Conservation (phyloP, 2,797 vertebrate genomes). For the Fratercula arctica region DNA sequence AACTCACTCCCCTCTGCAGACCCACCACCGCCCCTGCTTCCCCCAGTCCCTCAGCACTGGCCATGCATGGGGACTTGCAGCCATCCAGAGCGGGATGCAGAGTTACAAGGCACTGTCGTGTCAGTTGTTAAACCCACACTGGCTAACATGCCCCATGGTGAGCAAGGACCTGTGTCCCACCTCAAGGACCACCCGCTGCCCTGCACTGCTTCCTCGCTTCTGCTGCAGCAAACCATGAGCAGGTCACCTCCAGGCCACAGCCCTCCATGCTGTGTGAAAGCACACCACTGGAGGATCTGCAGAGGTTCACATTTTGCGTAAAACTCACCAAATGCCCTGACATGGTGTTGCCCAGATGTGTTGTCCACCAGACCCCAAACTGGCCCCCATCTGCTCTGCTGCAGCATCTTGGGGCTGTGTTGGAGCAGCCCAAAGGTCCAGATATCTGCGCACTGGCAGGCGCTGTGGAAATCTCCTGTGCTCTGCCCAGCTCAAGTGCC, state of each 20-base stretch:
- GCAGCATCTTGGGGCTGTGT: accelerated
- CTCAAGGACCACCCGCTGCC: accelerated
- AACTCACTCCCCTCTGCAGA: background rate
- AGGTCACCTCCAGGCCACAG: background rate
- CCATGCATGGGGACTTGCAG: background rate
- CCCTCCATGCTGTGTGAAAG: background rate
- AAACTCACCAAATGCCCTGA: background rate
- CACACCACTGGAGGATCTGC: background rate
- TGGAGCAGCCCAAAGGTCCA: background rate
- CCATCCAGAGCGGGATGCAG: background rate
- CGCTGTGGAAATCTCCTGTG: background rate
- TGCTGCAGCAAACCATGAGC: background rate
- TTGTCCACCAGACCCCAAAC: background rate
- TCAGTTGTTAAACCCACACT: accelerated
- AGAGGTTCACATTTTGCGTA: background rate
- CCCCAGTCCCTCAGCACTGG: background rate
- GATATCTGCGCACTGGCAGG: background rate
- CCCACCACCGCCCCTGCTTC: background rate
- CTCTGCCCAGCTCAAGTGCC: background rate
- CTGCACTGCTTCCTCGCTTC: background rate
- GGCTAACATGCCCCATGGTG: accelerated
- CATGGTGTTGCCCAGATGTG: accelerated
- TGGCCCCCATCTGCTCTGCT: background rate
- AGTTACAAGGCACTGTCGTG: background rate
- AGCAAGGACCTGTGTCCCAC: background rate